Conservation (phyloP, 2,888 invertebrate genomes). For the Mimachlamys varia region DNA sequence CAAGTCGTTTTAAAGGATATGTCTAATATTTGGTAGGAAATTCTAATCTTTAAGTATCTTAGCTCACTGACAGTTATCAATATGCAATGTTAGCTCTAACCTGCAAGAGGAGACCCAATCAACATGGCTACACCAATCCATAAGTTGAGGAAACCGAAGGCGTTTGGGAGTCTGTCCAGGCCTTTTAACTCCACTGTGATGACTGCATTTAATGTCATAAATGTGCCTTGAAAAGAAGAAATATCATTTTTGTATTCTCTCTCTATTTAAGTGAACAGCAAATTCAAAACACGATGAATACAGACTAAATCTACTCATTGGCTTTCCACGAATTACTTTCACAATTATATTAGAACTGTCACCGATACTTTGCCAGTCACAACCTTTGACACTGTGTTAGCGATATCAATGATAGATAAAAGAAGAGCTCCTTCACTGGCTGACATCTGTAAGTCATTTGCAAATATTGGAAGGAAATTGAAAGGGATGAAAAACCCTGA, state of each 20-base stretch:
- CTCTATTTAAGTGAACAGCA: conserved; percentile 81
- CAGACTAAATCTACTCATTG: too few relatives aligned
- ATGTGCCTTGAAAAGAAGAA: conserved; percentile 90
- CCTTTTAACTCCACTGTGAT: conserved; percentile 83
- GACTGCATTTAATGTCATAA: conserved; percentile 91
- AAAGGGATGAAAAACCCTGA: conserved; percentile 97
- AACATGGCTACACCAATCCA: conserved; percentile 83
- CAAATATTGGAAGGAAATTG: conserved; percentile 85
- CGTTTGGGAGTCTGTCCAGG: conserved; percentile 82
- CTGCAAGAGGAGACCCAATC: conserved; percentile 83
- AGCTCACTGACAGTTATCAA: neutral
- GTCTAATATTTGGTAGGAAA: too few relatives aligned
- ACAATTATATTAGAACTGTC: conserved; percentile 68
- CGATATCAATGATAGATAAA: conserved; percentile 84
- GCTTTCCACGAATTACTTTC: too few relatives aligned
- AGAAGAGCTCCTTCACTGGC: conserved; percentile 58
- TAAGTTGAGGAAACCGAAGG: conserved; percentile 83
- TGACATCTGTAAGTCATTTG: conserved; percentile 65
- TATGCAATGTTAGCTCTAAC: conserved; percentile 66
- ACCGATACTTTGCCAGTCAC: conserved; percentile 93
- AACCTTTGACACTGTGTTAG: conserved; percentile 96
- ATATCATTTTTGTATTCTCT: neutral
- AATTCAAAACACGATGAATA: too few relatives aligned
- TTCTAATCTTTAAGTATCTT: too few relatives aligned
- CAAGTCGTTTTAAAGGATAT: too few relatives aligned